These are phyloP conservation scores for Epinephelus moara DNA, from an alignment of 2,113 vertebrate genomes.

Conservation along the genomic window DNA sequence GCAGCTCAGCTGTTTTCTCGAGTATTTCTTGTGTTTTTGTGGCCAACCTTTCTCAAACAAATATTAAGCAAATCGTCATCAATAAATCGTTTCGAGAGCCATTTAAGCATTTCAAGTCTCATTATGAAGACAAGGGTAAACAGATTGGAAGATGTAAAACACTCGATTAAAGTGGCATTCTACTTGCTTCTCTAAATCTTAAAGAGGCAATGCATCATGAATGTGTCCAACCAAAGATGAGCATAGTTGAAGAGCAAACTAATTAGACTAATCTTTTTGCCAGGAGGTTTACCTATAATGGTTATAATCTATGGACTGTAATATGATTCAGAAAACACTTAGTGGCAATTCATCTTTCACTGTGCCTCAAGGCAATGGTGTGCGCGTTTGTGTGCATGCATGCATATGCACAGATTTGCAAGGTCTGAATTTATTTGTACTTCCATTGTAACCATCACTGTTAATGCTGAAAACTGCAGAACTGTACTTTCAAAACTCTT, in stretches of 20 bases:
- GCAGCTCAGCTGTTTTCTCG: slow-evolving; percentile 30
- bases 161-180: slow-evolving; percentile 78
- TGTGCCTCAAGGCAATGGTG: slow-evolving; percentile 64
- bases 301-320: slow-evolving; percentile 80
- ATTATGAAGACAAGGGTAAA: slow-evolving; percentile 76
- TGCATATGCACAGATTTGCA: slow-evolving; percentile 24
- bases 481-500: not conserved
- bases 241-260: slow-evolving; percentile 77
- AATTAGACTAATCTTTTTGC: slow-evolving; percentile 83
- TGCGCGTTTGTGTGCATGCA: slow-evolving; percentile 10
- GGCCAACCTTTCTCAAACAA: slow-evolving; percentile 45
- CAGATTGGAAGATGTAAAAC: slow-evolving; percentile 79
- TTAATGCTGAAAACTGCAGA: slow-evolving; percentile 15
- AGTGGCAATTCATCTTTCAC: slow-evolving; percentile 80
- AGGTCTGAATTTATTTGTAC: slow-evolving; percentile 40
- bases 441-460: not conserved
- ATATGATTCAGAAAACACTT: slow-evolving; percentile 80
- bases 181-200: slow-evolving; percentile 70
- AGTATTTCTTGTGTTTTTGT: slow-evolving; percentile 32
- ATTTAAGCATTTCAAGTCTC: slow-evolving; percentile 70
- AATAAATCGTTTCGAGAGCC: slow-evolving; percentile 67
- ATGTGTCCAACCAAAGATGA: slow-evolving; percentile 67
- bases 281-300: slow-evolving; percentile 85
- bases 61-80: slow-evolving; percentile 63
- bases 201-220: slow-evolving; percentile 80